phyloP scores from a whole-genome alignment of 1,140 invertebrate genomes.

The Papilio polyxenes region DNA sequence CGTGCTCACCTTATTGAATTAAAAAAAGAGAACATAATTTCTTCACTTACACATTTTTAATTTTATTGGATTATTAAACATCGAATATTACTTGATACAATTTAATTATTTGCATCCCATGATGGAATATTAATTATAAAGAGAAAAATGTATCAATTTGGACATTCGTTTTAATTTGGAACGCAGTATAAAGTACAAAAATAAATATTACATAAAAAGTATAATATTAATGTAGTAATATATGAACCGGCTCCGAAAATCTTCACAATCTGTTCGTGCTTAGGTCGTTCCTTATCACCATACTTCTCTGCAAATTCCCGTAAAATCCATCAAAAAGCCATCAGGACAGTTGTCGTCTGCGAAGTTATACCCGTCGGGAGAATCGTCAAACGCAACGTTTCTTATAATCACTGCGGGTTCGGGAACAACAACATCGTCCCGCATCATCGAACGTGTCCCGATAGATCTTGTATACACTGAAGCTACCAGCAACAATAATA shows the following conservation, averaged over 20 bases:
- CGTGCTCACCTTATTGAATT: no score
- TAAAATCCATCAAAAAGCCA: conserved; percentile 56
- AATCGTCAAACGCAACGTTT: conserved; percentile 55
- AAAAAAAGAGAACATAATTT: no score
- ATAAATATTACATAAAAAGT: conserved; percentile 2
- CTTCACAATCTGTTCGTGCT: background rate
- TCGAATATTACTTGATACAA: no score
- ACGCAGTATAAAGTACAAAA: background rate
- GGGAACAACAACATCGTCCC: conserved; percentile 39
- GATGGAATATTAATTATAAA: no score
- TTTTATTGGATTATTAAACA: no score
- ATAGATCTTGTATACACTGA: conserved; percentile 36
- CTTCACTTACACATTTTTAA: no score
- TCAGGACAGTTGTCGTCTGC: conserved; percentile 48
- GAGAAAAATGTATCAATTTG: no score
- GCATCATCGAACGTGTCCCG: conserved; percentile 43
- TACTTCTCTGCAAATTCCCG: conserved; percentile 63
- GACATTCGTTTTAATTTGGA: no score
- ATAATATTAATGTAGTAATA: background rate
- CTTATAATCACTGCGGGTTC: conserved; percentile 51
- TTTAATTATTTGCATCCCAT: no score
- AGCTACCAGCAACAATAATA: conserved; percentile 33
- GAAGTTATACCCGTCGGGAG: conserved; percentile 44
- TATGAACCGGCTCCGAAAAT: background rate
- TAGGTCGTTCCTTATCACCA: conserved; percentile 52